These are phyloP conservation scores for Scolopax rusticola DNA, from an alignment of 2,797 vertebrate genomes.

Conservation along the genomic window DNA sequence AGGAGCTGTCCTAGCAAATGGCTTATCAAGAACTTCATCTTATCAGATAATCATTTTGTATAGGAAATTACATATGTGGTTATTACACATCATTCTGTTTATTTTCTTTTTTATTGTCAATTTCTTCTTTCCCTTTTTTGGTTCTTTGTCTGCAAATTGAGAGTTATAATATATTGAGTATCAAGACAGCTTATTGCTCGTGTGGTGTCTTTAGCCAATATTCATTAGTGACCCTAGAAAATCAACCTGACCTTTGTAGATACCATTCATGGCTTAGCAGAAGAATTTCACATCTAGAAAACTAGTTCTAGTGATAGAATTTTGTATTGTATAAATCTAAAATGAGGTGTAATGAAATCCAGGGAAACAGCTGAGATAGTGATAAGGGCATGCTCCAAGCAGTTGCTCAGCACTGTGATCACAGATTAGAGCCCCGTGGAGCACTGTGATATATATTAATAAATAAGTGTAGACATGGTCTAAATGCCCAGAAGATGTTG, in stretches of 20 bases:
- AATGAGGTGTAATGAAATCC: constrained; percentile 3
- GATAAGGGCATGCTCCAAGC: neutral
- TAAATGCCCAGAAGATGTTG: constrained; percentile 39
- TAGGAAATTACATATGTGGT: neutral
- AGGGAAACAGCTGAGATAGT: neutral
- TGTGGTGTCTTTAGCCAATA: neutral
- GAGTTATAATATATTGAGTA: neutral
- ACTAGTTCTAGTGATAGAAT: neutral
- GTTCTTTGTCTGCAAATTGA: neutral
- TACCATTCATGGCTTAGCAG: neutral
- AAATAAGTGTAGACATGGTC: constrained; percentile 15
- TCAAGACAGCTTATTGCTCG: neutral
- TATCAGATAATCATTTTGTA: neutral
- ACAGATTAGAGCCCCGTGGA: neutral
- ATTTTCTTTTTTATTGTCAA: neutral
- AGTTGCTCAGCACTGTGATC: neutral
- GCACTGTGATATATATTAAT: neutral
- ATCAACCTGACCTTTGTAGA: neutral
- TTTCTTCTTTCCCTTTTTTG: neutral
- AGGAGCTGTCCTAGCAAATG: neutral
- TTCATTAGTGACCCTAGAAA: neutral
- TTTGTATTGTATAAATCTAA: neutral
- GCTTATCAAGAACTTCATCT: neutral
- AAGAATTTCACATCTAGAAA: neutral
- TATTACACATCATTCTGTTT: neutral